These are phyloP conservation scores for Belgica antarctica DNA, from an alignment of 2,888 invertebrate genomes.

Conservation along the genomic window DNA sequence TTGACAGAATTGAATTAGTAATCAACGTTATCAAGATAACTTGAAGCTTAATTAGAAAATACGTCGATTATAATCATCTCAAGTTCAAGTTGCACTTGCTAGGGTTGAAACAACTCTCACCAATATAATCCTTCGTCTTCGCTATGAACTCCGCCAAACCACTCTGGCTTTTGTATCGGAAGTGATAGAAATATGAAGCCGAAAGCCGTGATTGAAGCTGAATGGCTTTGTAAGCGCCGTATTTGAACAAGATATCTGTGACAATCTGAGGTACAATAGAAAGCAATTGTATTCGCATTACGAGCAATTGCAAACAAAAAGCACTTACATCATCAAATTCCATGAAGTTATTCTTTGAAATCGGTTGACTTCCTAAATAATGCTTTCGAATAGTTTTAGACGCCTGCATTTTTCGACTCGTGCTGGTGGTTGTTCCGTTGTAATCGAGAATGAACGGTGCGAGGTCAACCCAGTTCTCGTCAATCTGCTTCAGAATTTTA, in stretches of 20 bases:
- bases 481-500: conserved; percentile 57
- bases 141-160: conserved; percentile 62
- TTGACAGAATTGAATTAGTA: too few species aligned
- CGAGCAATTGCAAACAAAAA: too few species aligned
- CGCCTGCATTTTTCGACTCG: conserved; percentile 53
- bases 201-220: conserved; percentile 61
- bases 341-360: conserved; percentile 56
- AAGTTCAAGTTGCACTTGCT: too few species aligned
- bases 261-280: conserved; percentile 58
- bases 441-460: conserved; percentile 64
- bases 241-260: conserved; percentile 64
- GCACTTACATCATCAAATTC: conserved; percentile 45
- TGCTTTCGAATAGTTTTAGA: conserved; percentile 59
- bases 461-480: conserved; percentile 61
- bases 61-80: too few species aligned
- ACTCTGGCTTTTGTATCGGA: conserved; percentile 60
- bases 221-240: conserved; percentile 62
- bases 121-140: conserved; percentile 56
- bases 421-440: conserved; percentile 59
- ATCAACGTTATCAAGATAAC: too few species aligned
- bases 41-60: too few species aligned
- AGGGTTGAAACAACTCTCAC: too few species aligned
- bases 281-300: too few species aligned
- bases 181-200: conserved; percentile 67
- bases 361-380: conserved; percentile 59